phyloP scores from a whole-genome alignment of 2,797 vertebrate species.

The Poecile montanus region DNA sequence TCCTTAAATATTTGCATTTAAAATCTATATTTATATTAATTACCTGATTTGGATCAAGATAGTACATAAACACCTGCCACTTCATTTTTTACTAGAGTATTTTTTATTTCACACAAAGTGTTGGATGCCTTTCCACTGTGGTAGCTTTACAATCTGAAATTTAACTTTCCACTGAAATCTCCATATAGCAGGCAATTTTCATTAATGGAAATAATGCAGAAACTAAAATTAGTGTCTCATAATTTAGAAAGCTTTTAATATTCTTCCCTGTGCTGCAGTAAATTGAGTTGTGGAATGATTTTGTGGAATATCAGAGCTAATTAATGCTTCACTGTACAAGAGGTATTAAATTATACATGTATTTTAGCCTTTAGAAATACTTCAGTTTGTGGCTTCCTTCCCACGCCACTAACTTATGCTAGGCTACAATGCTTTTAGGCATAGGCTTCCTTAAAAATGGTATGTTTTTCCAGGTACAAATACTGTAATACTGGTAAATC shows the following conservation, averaged over 20 bases:
- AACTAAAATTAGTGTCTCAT: slow-evolving; percentile 3
- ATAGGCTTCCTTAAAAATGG: background rate
- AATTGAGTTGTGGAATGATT: slow-evolving; percentile 1
- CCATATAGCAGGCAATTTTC: background rate
- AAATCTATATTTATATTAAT: background rate
- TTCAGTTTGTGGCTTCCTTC: background rate
- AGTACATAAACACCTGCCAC: background rate
- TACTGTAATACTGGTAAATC: background rate
- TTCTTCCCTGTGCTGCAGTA: background rate
- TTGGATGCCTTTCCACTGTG: background rate
- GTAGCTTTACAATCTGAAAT: background rate
- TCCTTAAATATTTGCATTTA: background rate
- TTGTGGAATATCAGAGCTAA: background rate
- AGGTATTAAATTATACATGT: background rate
- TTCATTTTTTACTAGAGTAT: background rate
- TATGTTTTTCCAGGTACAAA: background rate
- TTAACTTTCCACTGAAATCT: background rate
- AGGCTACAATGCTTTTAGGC: background rate
- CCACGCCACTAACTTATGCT: background rate
- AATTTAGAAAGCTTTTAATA: slow-evolving; percentile 20
- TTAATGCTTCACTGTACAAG: background rate
- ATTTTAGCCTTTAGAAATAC: slow-evolving; percentile 6
- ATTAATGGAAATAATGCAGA: background rate
- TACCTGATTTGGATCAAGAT: background rate
- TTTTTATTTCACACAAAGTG: background rate